Conservation (phyloP, 30 jellyfish, hydroid and myxozoan species). For the Hydractinia symbiolongicarpus region DNA sequence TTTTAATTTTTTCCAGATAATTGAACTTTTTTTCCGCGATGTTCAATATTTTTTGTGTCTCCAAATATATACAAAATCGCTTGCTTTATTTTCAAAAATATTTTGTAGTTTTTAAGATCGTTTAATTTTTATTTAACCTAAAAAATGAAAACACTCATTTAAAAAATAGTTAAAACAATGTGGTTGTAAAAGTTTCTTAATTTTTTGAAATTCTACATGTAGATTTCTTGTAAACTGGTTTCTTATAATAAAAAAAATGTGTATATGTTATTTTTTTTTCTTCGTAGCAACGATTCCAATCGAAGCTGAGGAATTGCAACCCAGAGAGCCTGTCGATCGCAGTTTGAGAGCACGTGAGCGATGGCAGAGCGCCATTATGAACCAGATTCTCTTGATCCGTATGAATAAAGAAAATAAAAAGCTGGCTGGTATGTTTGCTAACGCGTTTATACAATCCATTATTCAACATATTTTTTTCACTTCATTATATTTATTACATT, state of each 20-base stretch:
- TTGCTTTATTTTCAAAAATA: no score
- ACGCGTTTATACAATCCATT: background rate
- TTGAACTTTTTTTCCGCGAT: no score
- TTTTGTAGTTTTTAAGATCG: no score
- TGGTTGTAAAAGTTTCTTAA: no score
- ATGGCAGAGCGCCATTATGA: constrained; percentile 95
- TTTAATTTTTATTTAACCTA: no score
- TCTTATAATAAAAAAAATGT: background rate
- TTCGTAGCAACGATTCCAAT: constrained; percentile 41
- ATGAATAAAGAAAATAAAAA: constrained; percentile 94
- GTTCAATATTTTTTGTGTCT: no score
- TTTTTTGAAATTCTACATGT: no score
- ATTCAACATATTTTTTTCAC: background rate
- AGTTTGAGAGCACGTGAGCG: constrained; percentile 68
- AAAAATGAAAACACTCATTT: no score
- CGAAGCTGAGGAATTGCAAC: constrained; percentile 37
- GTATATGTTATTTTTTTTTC: no score
- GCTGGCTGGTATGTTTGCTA: constrained; percentile 57
- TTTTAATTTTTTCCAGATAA: no score
- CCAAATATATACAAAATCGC: no score
- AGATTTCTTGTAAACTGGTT: background rate
- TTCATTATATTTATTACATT: background rate
- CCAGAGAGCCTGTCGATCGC: constrained; percentile 27
- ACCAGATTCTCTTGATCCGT: constrained; percentile 84
- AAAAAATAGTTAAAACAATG: no score